A percentile compares a stretch with the other conserved stretches of the same genome.
Evolutionary conservation across 2,113 vertebrate species (phyloP).

Genomic region (Silurus glanis): DNA sequence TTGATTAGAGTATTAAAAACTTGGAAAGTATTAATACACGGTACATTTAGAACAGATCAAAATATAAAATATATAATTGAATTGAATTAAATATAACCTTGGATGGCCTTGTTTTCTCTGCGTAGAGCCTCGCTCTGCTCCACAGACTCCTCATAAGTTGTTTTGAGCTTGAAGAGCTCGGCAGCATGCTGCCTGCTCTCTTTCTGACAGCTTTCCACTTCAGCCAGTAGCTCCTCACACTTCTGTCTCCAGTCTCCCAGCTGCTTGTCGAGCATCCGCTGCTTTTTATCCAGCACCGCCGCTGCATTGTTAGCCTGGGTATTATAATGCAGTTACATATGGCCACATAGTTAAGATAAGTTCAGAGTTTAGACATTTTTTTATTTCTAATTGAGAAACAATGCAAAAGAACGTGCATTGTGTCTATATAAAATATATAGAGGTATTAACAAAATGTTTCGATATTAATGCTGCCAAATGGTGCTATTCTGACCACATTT

Average conservation of each 20-base stretch:
- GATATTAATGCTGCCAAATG: too few species aligned
- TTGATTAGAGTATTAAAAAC: too few species aligned
- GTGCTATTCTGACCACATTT: too few species aligned
- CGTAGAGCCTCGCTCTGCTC: slow-evolving; percentile 73
- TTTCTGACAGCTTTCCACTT: slow-evolving; percentile 78
- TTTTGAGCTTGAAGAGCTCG: slow-evolving; percentile 79
- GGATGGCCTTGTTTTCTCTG: slow-evolving; percentile 74
- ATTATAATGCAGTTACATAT: not conserved
- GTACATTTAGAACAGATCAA: too few species aligned
- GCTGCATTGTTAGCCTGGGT: slow-evolving; percentile 52
- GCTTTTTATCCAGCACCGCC: slow-evolving; percentile 76
- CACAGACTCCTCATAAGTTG: slow-evolving; percentile 71
- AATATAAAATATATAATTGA: too few species aligned
- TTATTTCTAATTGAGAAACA: not conserved
- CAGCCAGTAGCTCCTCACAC: slow-evolving; percentile 73
- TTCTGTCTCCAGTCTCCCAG: slow-evolving; percentile 76
- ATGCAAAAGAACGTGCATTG: not conserved
- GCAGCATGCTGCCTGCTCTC: slow-evolving; percentile 70
- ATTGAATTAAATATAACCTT: slow-evolving; percentile 63
- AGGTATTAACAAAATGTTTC: too few species aligned
- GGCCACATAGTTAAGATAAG: not conserved
- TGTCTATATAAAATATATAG: not conserved
- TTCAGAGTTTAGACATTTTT: not conserved
- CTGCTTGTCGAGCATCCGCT: slow-evolving; percentile 77
- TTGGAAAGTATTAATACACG: too few species aligned